These are phyloP conservation scores for Saccopteryx leptura DNA, from an alignment of 2,113 vertebrate species.

Conservation along the genomic window DNA sequence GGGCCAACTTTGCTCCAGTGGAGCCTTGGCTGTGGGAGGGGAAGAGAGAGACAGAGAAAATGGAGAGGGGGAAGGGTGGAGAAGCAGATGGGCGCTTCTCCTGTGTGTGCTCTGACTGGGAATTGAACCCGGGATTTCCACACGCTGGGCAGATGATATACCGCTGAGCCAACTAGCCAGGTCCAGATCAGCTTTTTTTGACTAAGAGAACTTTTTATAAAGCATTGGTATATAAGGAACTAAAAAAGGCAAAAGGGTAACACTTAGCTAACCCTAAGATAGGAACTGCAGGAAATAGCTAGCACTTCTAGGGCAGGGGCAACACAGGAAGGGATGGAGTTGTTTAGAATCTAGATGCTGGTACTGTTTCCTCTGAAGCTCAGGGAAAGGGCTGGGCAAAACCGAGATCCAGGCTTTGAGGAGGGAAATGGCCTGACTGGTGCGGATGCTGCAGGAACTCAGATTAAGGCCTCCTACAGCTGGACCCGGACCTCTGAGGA, in stretches of 20 bases:
- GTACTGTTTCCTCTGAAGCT: not conserved
- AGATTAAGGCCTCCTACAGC: not conserved
- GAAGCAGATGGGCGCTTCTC: too few relatives aligned
- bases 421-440: not conserved
- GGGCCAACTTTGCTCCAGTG: too few relatives aligned
- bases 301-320: rapidly evolving
- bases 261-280: not conserved
- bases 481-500: not conserved
- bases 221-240: not conserved
- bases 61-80: too few relatives aligned
- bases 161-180: too few relatives aligned
- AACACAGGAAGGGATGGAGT: not conserved
- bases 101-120: too few relatives aligned
- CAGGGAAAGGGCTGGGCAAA: not conserved
- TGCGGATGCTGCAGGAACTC: not conserved
- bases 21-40: too few relatives aligned
- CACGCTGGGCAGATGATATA: too few relatives aligned
- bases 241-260: not conserved
- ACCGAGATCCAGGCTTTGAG: not conserved
- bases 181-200: not conserved
- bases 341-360: not conserved
- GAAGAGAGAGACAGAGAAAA: too few relatives aligned
- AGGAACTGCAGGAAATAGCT: not conserved
- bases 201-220: not conserved
- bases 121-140: too few relatives aligned